Percentiles rank a stretch among this genome's conserved stretches.
phyloP scores from a whole-genome alignment of 1,140 invertebrate genomes.

The Hycleus phaleratus region DNA sequence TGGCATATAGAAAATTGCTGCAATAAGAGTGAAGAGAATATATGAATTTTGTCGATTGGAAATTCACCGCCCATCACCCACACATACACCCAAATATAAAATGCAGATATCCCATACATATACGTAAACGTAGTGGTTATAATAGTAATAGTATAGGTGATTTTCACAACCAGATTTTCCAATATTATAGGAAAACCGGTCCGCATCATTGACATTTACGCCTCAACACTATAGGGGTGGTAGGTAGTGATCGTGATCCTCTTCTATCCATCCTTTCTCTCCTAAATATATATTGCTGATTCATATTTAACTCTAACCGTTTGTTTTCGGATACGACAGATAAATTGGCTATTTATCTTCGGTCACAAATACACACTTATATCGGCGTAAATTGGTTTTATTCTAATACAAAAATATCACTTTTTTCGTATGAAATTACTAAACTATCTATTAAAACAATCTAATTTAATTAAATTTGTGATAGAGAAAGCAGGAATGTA shows the following conservation, averaged over 20 bases:
- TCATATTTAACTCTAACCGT: not conserved
- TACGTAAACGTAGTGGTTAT: not conserved
- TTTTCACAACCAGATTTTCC: not conserved
- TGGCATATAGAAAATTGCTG: not conserved
- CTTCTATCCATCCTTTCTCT: not conserved
- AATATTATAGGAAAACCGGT: not conserved
- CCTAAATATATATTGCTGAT: not conserved
- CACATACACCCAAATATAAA: not conserved
- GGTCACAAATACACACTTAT: too few relatives aligned
- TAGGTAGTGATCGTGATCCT: too few relatives aligned
- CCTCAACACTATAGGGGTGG: not conserved
- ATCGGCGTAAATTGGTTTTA: too few relatives aligned
- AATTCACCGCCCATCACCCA: not conserved
- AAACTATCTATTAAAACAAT: too few relatives aligned
- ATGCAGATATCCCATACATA: not conserved
- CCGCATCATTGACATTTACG: conserved; percentile 1
- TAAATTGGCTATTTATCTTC: conserved; percentile 9
- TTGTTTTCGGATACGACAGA: not conserved
- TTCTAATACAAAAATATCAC: too few relatives aligned
- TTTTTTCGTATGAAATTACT: too few relatives aligned
- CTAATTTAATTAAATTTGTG: too few relatives aligned
- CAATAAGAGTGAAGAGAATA: not conserved
- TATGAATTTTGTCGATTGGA: not conserved
- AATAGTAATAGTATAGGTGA: not conserved
- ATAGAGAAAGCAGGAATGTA: too few relatives aligned